These are phyloP conservation scores for Platyscapa corneri DNA, from an alignment of 1,140 invertebrate species.

Conservation along the genomic window DNA sequence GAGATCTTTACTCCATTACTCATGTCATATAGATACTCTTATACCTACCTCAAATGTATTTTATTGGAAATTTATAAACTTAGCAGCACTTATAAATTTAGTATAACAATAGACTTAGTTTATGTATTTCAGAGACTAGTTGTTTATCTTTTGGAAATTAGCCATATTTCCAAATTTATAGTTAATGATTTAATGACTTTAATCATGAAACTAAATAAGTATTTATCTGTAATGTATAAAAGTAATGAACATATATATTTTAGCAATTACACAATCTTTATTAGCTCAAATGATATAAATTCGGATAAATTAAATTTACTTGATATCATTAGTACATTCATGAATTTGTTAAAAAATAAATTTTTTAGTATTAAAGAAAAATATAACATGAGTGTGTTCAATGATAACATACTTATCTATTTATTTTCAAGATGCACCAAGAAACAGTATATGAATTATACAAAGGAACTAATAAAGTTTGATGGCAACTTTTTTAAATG, in stretches of 20 bases:
- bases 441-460: constrained; percentile 29
- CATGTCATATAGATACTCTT: constrained; percentile 40
- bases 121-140: not conserved
- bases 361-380: constrained; percentile 10
- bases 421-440: constrained; percentile 34
- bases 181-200: constrained; percentile 48
- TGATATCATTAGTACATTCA: not conserved
- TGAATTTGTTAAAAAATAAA: not conserved
- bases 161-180: constrained; percentile 40
- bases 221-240: constrained; percentile 29
- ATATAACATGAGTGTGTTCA: not conserved
- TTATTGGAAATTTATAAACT: constrained; percentile 53
- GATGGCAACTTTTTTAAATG: constrained; percentile 51
- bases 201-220: constrained; percentile 50
- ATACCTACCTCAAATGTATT: constrained; percentile 46
- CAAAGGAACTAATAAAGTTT: constrained; percentile 42
- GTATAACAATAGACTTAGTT: constrained; percentile 36
- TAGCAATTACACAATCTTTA: not conserved
- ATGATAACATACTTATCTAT: constrained; percentile 27
- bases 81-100: constrained; percentile 11
- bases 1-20: constrained; percentile 63
- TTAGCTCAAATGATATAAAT: not conserved
- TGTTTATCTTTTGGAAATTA: not conserved
- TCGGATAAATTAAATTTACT: not conserved
- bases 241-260: not conserved